Base-by-base conservation (phyloP, 1,140 invertebrate species). In the Pogonomyrmex barbatus region DNA sequence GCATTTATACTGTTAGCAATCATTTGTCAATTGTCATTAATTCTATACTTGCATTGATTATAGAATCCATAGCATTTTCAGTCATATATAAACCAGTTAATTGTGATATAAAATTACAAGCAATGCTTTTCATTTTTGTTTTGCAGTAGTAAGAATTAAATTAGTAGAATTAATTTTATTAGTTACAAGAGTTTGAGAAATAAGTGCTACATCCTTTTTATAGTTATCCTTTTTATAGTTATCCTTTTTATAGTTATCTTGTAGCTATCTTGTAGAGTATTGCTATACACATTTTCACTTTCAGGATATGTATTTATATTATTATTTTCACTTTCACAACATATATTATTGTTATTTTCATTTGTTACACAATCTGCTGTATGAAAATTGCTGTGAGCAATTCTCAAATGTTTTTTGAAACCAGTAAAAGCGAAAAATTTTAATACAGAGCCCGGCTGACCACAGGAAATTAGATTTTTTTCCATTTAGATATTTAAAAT, bases 391-490 rank as follows among this genome's bases (percentile, higher is more conserved):
- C 54, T 58, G 54, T 58, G 54, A 58, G 54, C 54, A 58, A 58
- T 58, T 58, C n/a, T 58, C n/a, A 58, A 58, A 58, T 58, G 54
- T 58, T 58, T 58, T 24, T 6, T 58, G 4, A 58, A 58, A 58
- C 54, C 54, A 58, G 54, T 58, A 4, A 58, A 58, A 58, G 54
- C 24, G n/a, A 58, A 58, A 58, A 58, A 9, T 58, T 24, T 8
- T 58, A 58, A 58, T 58, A n/a, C n/a, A 58, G n/a, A 58, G 24
- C 54, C n/a, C 5, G n/a, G n/a, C 2, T 58, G 54, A 8, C 54
- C 54, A 9, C 54, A 58, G 9, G 8, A 8, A 58, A 58, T 4
- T 8, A 24, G 9, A 58, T 58, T 24, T 58, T 58, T 58, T 58
- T 6, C 54, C 54, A 58, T 58, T 2, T 58, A 58, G 2, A 24